These are phyloP conservation scores for Omphaloscelis lunosa DNA, from an alignment of 2,888 invertebrate genomes.

Conservation along the genomic window DNA sequence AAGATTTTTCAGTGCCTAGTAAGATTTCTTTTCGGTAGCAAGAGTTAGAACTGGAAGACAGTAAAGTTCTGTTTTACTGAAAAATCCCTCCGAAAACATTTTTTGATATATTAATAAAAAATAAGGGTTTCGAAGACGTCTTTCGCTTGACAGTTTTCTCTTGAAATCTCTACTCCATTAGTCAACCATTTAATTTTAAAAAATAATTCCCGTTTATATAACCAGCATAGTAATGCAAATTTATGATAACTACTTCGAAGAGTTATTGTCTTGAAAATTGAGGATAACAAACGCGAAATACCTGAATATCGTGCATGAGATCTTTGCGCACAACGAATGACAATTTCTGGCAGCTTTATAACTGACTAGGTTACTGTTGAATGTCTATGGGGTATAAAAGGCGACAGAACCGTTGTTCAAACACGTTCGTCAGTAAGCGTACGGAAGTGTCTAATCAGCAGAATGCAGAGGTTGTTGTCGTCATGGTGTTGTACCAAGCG, in stretches of 20 bases:
- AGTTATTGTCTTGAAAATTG: not conserved
- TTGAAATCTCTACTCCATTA: not conserved
- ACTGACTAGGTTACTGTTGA: not conserved
- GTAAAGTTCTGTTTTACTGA: not conserved
- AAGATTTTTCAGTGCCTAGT: not conserved
- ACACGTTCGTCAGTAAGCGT: conserved; percentile 61
- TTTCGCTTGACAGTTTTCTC: not conserved
- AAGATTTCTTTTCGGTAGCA: not conserved
- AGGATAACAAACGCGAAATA: not conserved
- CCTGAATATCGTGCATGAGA: not conserved
- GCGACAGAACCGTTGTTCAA: conserved; percentile 48
- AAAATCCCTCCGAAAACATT: not conserved
- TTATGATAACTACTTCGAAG: not conserved
- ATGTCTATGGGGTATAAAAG: conserved; percentile 22
- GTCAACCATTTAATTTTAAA: not conserved
- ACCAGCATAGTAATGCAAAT: conserved; percentile 1
- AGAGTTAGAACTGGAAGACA: not conserved
- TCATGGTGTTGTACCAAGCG: conserved; percentile 40
- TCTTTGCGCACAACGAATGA: not conserved
- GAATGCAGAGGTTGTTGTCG: conserved; percentile 61
- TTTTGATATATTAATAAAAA: not conserved
- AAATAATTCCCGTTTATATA: not conserved
- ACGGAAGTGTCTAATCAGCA: conserved; percentile 75
- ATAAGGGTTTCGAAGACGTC: conserved; percentile 2
- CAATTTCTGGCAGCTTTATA: not conserved